Conservation (phyloP, 2,888 invertebrate genomes). For the Physocephala rufipes region DNA sequence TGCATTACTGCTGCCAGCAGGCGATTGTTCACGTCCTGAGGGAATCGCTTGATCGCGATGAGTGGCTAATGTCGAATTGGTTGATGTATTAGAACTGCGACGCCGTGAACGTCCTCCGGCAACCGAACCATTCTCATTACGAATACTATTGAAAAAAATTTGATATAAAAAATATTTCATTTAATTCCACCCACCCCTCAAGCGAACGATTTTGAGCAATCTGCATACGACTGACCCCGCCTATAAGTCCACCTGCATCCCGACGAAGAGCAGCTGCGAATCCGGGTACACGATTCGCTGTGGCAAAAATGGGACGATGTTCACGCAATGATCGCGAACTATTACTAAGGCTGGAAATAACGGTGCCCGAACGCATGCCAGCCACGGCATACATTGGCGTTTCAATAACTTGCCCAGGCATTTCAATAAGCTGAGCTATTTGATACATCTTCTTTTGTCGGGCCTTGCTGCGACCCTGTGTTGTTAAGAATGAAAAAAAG, state of each 20-base stretch:
- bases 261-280: slow-evolving; percentile 70
- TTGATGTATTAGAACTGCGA: slow-evolving; percentile 67
- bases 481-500: not conserved
- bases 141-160: slow-evolving; percentile 50
- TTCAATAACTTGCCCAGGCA: slow-evolving; percentile 68
- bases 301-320: slow-evolving; percentile 70
- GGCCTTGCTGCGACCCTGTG: slow-evolving; percentile 87
- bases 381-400: slow-evolving; percentile 60
- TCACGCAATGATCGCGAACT: slow-evolving; percentile 57
- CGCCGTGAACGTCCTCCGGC: slow-evolving; percentile 55
- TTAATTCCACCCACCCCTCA: slow-evolving; percentile 56
- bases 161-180: not conserved
- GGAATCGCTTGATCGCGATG: slow-evolving; percentile 43
- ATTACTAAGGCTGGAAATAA: slow-evolving; percentile 49
- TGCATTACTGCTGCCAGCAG: slow-evolving; percentile 59
- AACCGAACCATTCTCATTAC: slow-evolving; percentile 53
- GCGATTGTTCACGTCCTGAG: slow-evolving; percentile 62
- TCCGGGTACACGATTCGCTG: slow-evolving; percentile 67
- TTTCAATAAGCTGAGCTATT: slow-evolving; percentile 90
- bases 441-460: slow-evolving; percentile 97
- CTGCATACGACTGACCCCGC: slow-evolving; percentile 63
- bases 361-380: slow-evolving; percentile 47
- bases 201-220: slow-evolving; percentile 62
- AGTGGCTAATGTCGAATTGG: slow-evolving; percentile 59
- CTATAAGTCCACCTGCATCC: slow-evolving; percentile 60